Base-by-base conservation (phyloP, 1,140 invertebrate species). In the Drosophila sturtevanti region DNA sequence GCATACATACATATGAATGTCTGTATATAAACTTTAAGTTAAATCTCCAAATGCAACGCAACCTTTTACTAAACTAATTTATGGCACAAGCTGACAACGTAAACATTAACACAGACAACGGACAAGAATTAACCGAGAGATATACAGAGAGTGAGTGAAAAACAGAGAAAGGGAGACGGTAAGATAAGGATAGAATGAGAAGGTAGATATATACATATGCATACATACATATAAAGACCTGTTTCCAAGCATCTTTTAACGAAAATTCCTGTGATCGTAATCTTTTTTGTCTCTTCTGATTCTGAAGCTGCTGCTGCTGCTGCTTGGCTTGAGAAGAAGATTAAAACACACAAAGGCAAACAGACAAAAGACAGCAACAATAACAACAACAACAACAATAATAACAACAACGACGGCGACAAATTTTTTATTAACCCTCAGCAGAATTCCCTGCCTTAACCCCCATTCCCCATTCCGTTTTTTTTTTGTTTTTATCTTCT, bases 61-160 rank as follows among this genome's bases (percentile, higher is more conserved):
- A 89, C 82, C 82, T 90, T 87, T 89, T 89, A 89, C 82, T 87
- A 87, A 91, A 91, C 90, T 91, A 91, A 91, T 91, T 91, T 91
- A 91, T 91, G 89, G 89, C 89, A 85, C 85, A 91, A 91, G 90
- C 84, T 86, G 82, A 76, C 82, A 91, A 87, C 84, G 85, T 89
- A 89, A 89, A 89, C 85, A 89, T 89, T 89, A 85, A 89, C 85
- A 81, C 85, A 78, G 75, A 70, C 76, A 67, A 68, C 48, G 44
- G 71, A 60, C 27, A 65, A 34, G 44, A 55, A 52, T 34, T 21
- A 52, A 44, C 48, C 24, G 18, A 65, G 62, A 54, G 62, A 48
- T 48, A 62, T 14, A 31, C 35, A 48, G 55, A 54, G 38, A 16
- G 52, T 38, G 35, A 16, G 27, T 31, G 27, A 1, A 6, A 31